Percentiles rank a stretch among this genome's conserved stretches.
phyloP scores from a whole-genome alignment of 2,888 invertebrate genomes.

The Pharmacophagus antenor region DNA sequence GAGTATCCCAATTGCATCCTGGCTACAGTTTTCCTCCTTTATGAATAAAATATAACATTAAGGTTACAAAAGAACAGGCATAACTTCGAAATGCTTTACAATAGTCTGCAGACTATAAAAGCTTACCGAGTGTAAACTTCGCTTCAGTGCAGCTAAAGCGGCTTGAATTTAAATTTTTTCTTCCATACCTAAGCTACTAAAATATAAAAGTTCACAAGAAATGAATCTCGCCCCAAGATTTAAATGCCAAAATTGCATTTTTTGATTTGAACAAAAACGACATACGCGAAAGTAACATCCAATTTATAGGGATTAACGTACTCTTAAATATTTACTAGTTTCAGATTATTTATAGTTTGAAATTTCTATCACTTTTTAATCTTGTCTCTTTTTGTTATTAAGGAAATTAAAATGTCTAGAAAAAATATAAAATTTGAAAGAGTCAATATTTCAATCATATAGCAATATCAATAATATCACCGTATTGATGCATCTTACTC shows the following conservation, averaged over 20 bases:
- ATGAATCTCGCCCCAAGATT: not conserved
- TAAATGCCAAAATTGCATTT: not conserved
- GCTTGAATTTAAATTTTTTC: slow-evolving; percentile 14
- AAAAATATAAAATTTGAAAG: too few species aligned
- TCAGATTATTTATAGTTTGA: too few species aligned
- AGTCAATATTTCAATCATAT: too few species aligned
- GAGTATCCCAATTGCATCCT: slow-evolving; percentile 1
- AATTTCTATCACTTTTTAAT: too few species aligned
- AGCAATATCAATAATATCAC: too few species aligned
- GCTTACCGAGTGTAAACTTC: slow-evolving; percentile 22
- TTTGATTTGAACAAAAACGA: not conserved
- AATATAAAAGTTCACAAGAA: slow-evolving; percentile 4
- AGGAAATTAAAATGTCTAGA: too few species aligned
- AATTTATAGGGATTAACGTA: too few species aligned
- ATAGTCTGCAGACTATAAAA: slow-evolving; percentile 23
- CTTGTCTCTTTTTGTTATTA: too few species aligned
- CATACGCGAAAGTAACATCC: too few species aligned
- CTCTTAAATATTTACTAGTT: too few species aligned
- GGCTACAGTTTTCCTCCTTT: not conserved
- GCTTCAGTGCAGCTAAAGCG: slow-evolving; percentile 13
- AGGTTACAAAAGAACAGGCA: slow-evolving; percentile 21
- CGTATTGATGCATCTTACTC: too few species aligned
- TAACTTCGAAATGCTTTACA: slow-evolving; percentile 25
- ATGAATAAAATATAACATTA: slow-evolving; percentile 13
- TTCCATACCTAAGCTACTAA: slow-evolving; percentile 9